Evolutionary conservation across 2,113 vertebrate species (phyloP), one percentile per base, ranked within the genome.

Genomic region (Bambusicola thoracicus): DNA sequence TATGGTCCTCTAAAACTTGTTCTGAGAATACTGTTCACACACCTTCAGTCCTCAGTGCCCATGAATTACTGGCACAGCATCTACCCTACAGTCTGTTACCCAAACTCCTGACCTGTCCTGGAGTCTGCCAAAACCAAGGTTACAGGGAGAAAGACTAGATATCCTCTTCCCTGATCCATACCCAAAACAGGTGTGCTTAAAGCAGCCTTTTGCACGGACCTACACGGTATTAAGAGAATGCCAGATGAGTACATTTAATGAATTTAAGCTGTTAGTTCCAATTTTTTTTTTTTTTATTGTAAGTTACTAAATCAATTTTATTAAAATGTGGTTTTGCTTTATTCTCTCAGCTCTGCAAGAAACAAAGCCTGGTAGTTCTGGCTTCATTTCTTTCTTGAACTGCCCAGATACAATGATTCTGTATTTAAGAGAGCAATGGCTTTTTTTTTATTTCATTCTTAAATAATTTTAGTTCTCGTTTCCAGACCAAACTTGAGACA

Each of bases 261-360:
- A 3, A 65, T 11, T 11, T 34, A 69, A 67, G 11, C 25, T 91
- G 22, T 21, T 80, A 53, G 55, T 30, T 77, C 13, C 77, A 27
- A 7, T 8, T 1, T 6, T 70, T 63, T 8, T 1, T 6, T 58
- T 65, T 61, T 81, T 72, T 38, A 6, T 49, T 91, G 61, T 40
- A 63, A 63, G 25, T 62, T 77, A 77, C 17, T 81, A 74, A 85
- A 91, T 76, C 44, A 59, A 51, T 77, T 83, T 92, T 82, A 73
- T 87, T 93, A 82, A 91, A 87, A 91, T 59, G 46, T 29, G 32
- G 18, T 59, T 94, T 95, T 89, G 22, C 34, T 94, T 96, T 89
- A 79, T 63, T 80, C 49, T 85, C n/a, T 82, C 49, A 87, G 87
- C 82, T 76, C 67, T 82, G 40, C 66, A 63, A 87, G 25, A 88